A percentile compares a stretch with the other conserved stretches of the same genome.
Evolutionary conservation across 1,140 invertebrate genomes (phyloP).

Genomic region (Drosophila repleta): DNA sequence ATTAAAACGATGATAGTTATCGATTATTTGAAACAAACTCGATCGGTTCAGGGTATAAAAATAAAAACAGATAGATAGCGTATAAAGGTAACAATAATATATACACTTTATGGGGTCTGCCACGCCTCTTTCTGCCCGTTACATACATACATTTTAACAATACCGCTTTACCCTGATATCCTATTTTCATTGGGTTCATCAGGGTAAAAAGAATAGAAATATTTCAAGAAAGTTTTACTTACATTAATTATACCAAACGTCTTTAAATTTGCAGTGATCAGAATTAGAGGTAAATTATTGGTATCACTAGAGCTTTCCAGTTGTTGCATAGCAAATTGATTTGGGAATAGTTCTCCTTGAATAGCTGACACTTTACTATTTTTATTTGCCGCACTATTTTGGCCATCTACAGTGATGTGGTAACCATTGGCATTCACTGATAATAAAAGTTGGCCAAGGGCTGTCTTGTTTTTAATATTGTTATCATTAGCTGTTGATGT

Average conservation of each 20-base stretch:
- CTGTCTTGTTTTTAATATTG: slow-evolving; percentile 84
- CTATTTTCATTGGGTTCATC: too few relatives aligned
- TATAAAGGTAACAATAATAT: too few relatives aligned
- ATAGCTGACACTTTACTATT: slow-evolving; percentile 93
- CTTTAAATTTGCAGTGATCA: slow-evolving; percentile 97
- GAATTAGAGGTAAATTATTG: slow-evolving; percentile 92
- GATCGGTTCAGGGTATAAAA: too few relatives aligned
- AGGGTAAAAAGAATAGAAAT: too few relatives aligned
- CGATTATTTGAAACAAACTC: too few relatives aligned
- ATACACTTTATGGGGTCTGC: too few relatives aligned
- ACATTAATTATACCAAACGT: slow-evolving; percentile 94
- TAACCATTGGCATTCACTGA: slow-evolving; percentile 96
- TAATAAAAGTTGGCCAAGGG: slow-evolving; percentile 91
- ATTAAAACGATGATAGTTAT: too few relatives aligned
- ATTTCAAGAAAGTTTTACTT: slow-evolving; percentile 76
- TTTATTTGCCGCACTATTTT: slow-evolving; percentile 87
- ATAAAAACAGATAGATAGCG: too few relatives aligned
- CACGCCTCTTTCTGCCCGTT: too few relatives aligned
- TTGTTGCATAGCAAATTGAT: slow-evolving; percentile 56
- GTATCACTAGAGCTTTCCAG: slow-evolving; percentile 91
- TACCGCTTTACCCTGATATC: too few relatives aligned
- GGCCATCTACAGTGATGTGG: slow-evolving; percentile 91
- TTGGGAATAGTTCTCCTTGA: slow-evolving; percentile 91
- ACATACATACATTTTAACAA: too few relatives aligned
- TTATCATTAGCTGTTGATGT: slow-evolving; percentile 84